A percentile compares a stretch with the other conserved stretches of the same genome.
phyloP scores from a whole-genome alignment of 2,797 vertebrate genomes.

The Tachyglossus aculeatus region DNA sequence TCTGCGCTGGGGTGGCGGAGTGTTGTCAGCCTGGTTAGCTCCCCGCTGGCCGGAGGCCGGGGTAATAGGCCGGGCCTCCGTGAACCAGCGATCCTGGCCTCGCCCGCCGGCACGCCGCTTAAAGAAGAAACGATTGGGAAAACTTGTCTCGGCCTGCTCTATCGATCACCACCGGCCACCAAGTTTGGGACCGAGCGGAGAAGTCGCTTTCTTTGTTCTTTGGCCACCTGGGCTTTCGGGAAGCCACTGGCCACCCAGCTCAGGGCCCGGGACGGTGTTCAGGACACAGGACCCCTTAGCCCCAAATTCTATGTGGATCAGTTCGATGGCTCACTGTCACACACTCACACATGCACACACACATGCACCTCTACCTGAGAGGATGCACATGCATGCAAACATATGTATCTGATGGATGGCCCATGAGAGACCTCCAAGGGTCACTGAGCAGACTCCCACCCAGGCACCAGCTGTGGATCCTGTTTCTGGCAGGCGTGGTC shows the following conservation, averaged over 20 bases:
- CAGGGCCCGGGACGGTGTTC: no score
- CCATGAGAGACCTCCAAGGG: no score
- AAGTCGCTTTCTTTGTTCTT: constrained; percentile 69
- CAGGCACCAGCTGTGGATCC: no score
- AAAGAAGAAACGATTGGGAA: constrained; percentile 78
- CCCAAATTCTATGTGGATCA: no score
- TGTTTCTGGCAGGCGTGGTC: no score
- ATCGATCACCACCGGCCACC: constrained; percentile 82
- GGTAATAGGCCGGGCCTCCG: constrained; percentile 93
- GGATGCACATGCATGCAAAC: no score
- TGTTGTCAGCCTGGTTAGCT: constrained; percentile 98
- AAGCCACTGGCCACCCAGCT: neutral
- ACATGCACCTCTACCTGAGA: no score
- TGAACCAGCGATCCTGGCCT: constrained; percentile 91
- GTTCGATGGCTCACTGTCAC: no score
- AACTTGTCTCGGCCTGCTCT: constrained; percentile 71
- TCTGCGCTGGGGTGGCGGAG: constrained; percentile 87
- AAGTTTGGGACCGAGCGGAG: constrained; percentile 71
- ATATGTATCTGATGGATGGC: no score
- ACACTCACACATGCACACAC: no score
- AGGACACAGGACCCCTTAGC: no score
- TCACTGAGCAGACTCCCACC: no score
- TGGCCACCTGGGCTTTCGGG: neutral
- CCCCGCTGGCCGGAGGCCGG: constrained; percentile 96
- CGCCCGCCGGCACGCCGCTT: constrained; percentile 83